A percentile compares a stretch with the other conserved stretches of the same genome.
phyloP scores from a whole-genome alignment of 1,140 invertebrate genomes.

The Kradibia gibbosae region DNA sequence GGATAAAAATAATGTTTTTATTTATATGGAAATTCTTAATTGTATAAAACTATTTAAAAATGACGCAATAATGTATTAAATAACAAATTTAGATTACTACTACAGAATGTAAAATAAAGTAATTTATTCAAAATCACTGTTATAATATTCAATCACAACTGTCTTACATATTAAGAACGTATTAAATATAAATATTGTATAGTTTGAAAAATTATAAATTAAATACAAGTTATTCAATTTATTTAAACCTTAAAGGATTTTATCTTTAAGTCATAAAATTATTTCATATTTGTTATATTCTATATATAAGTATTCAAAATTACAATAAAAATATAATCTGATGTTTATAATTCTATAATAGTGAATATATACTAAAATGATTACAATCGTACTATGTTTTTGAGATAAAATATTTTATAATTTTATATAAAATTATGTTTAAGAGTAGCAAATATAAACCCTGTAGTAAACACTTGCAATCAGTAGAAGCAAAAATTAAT shows the following conservation, averaged over 20 bases:
- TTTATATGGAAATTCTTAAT: background rate
- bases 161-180: conserved; percentile 11
- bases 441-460: too few relatives aligned
- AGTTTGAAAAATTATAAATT: conserved; percentile 49
- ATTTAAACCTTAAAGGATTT: conserved; percentile 9
- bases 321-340: too few relatives aligned
- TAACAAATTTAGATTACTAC: background rate
- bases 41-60: background rate
- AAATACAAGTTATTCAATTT: conserved; percentile 26
- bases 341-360: too few relatives aligned
- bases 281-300: background rate
- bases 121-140: conserved; percentile 15
- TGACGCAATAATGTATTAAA: conserved; percentile 7
- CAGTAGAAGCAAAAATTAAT: too few relatives aligned
- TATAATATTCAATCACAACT: conserved; percentile 14
- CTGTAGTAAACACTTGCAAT: too few relatives aligned
- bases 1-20: background rate
- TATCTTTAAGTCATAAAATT: background rate
- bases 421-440: too few relatives aligned
- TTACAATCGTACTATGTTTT: too few relatives aligned
- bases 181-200: conserved; percentile 40
- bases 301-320: too few relatives aligned
- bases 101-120: background rate
- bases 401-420: too few relatives aligned
- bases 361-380: too few relatives aligned